Base-by-base conservation (phyloP, 1,140 invertebrate species). In the Calliphora vicina region DNA sequence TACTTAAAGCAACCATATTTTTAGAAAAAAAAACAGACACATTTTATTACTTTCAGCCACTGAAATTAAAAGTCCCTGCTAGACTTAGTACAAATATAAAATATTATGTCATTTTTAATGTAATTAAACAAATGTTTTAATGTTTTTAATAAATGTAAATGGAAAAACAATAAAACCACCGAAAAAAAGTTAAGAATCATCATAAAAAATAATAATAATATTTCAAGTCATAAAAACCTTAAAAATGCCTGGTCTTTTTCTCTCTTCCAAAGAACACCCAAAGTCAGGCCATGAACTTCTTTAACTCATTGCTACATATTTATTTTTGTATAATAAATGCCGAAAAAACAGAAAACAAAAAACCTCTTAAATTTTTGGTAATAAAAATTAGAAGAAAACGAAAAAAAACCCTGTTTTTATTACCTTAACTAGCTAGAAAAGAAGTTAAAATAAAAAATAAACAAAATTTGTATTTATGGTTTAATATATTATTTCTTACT, bases 71-170 rank as follows among this genome's bases (percentile, higher is more conserved):
- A 10, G 6, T 35, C 35, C 6, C 6, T 10, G 10, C 10, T 35
- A 35, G 35, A 35, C 35, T 35, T 35, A 10, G 35, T 35, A 67
- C 6, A 67, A 57, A 57, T 57, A 67, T n/a, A 67, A 67, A 43
- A 78, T 78, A 78, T 78, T 78, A 78, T 78, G 74, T 78, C 74
- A 78, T 78, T 78, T 78, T 78, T 78, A 78, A 78, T 78, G 74
- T 45, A 78, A 78, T 78, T 78, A 78, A 78, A 78, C 35, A 78
- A 23, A 23, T 78, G 42, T 43, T 74, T 74, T 74, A 35, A 74
- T 74, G 17, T n/a, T 29, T 74, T 15, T 74, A 74, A 74, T 74
- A 20, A 23, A 78, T 78, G 35, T 78, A 78, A 78, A 78, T 78
- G 74, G 35, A 78, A 78, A 78, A 78, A 78, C 74, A 78, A 78